Percentiles rank a stretch among this genome's conserved stretches.
These are phyloP conservation scores for Euwallacea fornicatus DNA, from an alignment of 1,140 invertebrate genomes.

Conservation along the genomic window DNA sequence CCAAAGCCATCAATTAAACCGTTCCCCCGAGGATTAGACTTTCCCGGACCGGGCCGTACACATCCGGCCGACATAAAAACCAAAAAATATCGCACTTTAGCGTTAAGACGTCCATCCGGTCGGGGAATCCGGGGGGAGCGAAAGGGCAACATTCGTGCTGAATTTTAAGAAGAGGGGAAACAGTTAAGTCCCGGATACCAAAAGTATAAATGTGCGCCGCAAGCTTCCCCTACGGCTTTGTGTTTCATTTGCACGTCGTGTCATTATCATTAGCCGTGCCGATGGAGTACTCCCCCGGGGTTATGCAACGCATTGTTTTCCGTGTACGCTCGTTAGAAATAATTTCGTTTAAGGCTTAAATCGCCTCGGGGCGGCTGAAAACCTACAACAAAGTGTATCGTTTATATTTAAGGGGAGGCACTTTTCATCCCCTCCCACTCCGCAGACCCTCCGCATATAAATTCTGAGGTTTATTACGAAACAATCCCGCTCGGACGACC, in stretches of 20 bases:
- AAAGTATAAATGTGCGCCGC: constrained; percentile 13
- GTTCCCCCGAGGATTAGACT: too few relatives aligned
- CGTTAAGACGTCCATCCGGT: not conserved
- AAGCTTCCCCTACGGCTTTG: constrained; percentile 18
- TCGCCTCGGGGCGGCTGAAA: too few relatives aligned
- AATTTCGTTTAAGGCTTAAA: constrained; percentile 1
- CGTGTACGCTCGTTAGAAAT: constrained; percentile 8
- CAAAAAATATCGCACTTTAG: constrained; percentile 3
- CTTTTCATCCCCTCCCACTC: too few relatives aligned
- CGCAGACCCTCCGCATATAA: not conserved
- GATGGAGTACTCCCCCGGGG: constrained; percentile 37
- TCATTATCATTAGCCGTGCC: constrained; percentile 43
- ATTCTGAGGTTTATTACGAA: constrained; percentile 2
- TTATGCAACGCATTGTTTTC: constrained; percentile 13
- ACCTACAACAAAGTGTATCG: too few relatives aligned
- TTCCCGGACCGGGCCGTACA: not conserved
- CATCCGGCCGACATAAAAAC: not conserved
- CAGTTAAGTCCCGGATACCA: constrained; percentile 11
- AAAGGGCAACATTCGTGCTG: not conserved
- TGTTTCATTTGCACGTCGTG: constrained; percentile 44
- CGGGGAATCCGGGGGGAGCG: not conserved
- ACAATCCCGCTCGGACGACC: constrained; percentile 1
- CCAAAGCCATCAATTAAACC: too few relatives aligned
- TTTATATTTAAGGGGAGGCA: too few relatives aligned
- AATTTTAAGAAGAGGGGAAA: constrained; percentile 1